Evolutionary conservation across 2,113 vertebrate species (phyloP).

Genomic region (Megaceryle maxima): DNA sequence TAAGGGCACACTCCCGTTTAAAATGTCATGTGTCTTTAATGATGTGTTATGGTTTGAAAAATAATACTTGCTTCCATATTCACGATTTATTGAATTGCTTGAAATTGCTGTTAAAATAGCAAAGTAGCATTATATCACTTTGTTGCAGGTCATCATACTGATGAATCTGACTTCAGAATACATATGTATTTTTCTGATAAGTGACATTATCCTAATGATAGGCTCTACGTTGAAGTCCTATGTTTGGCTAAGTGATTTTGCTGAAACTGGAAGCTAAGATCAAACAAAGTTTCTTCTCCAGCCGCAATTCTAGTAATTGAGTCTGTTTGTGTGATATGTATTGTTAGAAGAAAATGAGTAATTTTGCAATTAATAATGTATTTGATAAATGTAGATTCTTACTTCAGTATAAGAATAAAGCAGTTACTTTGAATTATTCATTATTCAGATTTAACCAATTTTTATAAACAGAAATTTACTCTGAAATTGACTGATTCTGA

Average conservation of each 20-base stretch:
- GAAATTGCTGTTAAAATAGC: neutral
- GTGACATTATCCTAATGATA: neutral
- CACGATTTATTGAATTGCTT: neutral
- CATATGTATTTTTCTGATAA: neutral
- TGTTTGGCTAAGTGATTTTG: neutral
- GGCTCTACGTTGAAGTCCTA: neutral
- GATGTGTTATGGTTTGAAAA: neutral
- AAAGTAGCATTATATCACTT: neutral
- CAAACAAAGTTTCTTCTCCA: neutral
- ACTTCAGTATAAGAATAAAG: neutral
- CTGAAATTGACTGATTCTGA: neutral
- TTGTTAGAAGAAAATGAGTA: constrained; percentile 27
- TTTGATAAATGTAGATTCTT: constrained; percentile 32
- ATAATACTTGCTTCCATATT: neutral
- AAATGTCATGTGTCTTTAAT: neutral
- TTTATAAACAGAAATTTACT: neutral
- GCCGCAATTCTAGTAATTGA: neutral
- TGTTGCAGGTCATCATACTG: neutral
- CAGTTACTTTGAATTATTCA: constrained; percentile 14
- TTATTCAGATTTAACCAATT: neutral
- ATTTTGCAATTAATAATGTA: constrained; percentile 43
- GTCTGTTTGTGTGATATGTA: constrained; percentile 26
- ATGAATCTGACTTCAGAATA: neutral
- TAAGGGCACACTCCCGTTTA: neutral
- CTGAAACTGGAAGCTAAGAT: neutral